Conservation (phyloP, 2,888 invertebrate species). For the Hoplodrina ambigua region DNA sequence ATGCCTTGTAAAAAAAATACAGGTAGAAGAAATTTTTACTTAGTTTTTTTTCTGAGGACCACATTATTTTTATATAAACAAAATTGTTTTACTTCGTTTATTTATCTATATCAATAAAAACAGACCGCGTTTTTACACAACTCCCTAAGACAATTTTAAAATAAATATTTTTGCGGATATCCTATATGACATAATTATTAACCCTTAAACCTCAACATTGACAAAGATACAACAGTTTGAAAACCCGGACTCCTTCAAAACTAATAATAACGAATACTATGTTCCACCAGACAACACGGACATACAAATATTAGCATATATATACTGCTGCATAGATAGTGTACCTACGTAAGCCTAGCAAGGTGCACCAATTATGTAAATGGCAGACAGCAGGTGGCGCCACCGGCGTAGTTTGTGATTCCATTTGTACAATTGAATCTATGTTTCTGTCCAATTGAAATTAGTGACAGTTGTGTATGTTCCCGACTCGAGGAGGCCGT, state of each 20-base stretch:
- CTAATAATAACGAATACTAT: neutral
- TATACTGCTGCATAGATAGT: conserved; percentile 11
- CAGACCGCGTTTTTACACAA: no score
- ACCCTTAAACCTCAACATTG: no score
- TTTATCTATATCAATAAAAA: no score
- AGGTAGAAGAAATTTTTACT: no score
- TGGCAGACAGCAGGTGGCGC: conserved; percentile 44
- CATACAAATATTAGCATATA: conserved; percentile 39
- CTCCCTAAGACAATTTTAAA: no score
- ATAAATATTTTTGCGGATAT: no score
- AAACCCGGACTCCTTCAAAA: neutral
- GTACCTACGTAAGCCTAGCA: conserved; percentile 39
- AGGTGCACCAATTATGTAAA: conserved; percentile 65
- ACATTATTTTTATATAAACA: no score
- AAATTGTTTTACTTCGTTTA: no score
- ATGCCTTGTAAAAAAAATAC: no score
- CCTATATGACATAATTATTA: no score
- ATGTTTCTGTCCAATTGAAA: conserved; percentile 44
- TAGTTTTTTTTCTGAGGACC: no score
- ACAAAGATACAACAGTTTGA: neutral
- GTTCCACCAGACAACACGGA: neutral
- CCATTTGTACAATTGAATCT: conserved; percentile 57
- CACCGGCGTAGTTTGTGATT: conserved; percentile 53
- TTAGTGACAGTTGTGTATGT: conserved; percentile 35
- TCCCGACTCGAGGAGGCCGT: neutral